Evolutionary conservation across 2,797 vertebrate genomes (phyloP).

Genomic region (Acropternis orthonyx): DNA sequence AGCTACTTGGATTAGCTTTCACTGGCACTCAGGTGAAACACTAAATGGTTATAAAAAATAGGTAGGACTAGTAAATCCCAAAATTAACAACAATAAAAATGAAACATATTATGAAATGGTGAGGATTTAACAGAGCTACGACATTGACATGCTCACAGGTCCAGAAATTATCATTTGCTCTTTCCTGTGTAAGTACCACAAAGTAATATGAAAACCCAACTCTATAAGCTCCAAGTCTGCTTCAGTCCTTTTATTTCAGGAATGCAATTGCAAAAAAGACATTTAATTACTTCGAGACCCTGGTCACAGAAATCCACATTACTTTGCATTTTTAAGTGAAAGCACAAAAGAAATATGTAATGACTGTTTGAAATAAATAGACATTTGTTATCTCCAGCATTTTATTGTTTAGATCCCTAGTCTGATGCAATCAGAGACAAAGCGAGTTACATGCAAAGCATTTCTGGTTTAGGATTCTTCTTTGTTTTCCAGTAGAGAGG

Average conservation of each 20-base stretch:
- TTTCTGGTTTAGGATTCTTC: neutral
- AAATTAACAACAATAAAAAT: neutral
- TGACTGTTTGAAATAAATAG: neutral
- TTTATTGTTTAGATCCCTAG: neutral
- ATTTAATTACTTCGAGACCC: slow-evolving; percentile 82
- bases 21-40: neutral
- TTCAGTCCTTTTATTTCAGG: slow-evolving; percentile 79
- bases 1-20: neutral
- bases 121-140: neutral
- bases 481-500: neutral
- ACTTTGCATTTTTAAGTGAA: neutral
- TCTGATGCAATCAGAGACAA: neutral
- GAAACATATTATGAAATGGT: neutral
- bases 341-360: neutral
- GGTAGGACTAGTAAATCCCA: neutral
- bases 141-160: neutral
- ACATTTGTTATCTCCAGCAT: neutral
- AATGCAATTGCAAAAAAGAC: slow-evolving; percentile 81
- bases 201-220: neutral
- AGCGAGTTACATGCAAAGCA: neutral
- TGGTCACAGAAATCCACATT: slow-evolving; percentile 80
- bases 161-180: neutral
- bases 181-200: neutral
- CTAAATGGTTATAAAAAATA: neutral
- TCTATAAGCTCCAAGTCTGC: slow-evolving; percentile 70